Conservation (phyloP, 2,888 invertebrate species). For the Metacarcinus magister region DNA sequence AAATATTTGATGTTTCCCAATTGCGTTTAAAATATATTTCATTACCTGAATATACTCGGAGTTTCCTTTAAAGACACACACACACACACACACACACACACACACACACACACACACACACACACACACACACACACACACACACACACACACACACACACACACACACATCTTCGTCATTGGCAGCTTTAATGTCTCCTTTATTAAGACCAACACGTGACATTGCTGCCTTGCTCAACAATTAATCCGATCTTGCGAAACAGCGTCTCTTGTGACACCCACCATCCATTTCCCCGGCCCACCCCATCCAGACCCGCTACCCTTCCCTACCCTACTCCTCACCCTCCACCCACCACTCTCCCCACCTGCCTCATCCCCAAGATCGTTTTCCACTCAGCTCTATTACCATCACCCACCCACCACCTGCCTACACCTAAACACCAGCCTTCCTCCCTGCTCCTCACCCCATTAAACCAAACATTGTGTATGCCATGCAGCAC, state of each 20-base stretch:
- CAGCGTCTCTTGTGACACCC: not conserved
- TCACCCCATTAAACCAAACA: not conserved
- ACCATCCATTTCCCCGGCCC: not conserved
- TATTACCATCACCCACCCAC: not conserved
- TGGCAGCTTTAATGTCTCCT: not conserved
- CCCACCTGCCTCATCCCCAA: not conserved
- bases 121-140: conserved; percentile 44
- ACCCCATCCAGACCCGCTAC: not conserved
- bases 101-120: conserved; percentile 42
- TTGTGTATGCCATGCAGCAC: not conserved
- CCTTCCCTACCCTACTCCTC: not conserved
- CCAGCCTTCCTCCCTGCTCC: not conserved
- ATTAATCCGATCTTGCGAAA: conserved; percentile 19
- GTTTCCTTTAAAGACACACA: too few species aligned
- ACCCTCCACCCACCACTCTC: not conserved
- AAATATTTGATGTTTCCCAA: not conserved
- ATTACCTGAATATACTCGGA: not conserved
- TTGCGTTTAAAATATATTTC: not conserved
- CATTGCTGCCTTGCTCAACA: not conserved
- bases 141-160: not conserved
- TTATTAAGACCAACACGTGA: conserved; percentile 16
- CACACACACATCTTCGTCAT: not conserved
- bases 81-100: not conserved
- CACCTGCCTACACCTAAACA: not conserved
- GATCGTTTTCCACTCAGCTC: not conserved